Base-by-base conservation (phyloP, 2,888 invertebrate genomes). In the Uropetala carovei region DNA sequence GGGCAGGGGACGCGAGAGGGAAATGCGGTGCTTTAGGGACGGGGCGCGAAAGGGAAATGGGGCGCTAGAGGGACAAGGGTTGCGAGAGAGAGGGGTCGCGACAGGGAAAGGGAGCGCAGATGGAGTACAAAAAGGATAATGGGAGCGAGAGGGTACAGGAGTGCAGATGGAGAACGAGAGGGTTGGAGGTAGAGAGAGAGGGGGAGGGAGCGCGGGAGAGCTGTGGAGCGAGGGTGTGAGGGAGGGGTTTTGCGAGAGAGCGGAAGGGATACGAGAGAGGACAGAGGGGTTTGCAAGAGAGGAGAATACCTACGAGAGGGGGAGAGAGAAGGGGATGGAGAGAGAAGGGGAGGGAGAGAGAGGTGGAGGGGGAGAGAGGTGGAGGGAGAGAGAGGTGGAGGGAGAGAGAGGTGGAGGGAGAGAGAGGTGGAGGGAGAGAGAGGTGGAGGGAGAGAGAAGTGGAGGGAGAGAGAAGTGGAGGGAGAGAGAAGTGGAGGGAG, bases 111-210 rank as follows among this genome's bases (percentile, higher is more conserved):
- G n/a, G n/a, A n/a, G n/a, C n/a, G n/a, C n/a, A n/a, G n/a, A n/a
- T n/a, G n/a, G 27, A 22, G 75, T n/a, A 75, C 75, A 27, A 5
- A 64, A n/a, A 64, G 64, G n/a, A n/a, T 75, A 27, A 75, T 75
- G 75, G 75, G 22, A 75, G 75, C n/a, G n/a, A n/a, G n/a, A 75
- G 75, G n/a, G n/a, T n/a, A n/a, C n/a, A n/a, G 75, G 75, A n/a
- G 75, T 75, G n/a, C 75, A 22, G 22, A 22, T n/a, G n/a, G 75
- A 75, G 75, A 75, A n/a, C n/a, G 75, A n/a, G 75, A 27, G 75
- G 22, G 22, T 22, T 7, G 2, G 10, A 2, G n/a, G n/a, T 75
- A 64, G n/a, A 22, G 68, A n/a, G 4, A n/a, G 68, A 22, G 18
- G 68, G 18, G 11, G 68, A 68, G 9, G 68, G n/a, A 68, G 68